Conservation (phyloP, 2,888 invertebrate species). For the Ariolimax columbianus region DNA sequence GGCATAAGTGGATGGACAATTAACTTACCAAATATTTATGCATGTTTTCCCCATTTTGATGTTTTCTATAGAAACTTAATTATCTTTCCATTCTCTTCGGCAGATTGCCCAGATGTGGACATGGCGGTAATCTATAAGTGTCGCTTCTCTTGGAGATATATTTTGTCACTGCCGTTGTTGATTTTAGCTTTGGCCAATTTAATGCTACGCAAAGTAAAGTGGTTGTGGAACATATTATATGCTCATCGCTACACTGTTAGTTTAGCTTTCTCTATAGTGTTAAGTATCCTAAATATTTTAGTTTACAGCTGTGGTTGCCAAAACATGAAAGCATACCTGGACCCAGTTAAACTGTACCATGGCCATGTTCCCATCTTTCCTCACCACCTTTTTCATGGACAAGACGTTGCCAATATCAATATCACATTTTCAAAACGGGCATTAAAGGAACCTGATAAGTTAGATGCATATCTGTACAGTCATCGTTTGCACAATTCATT, state of each 20-base stretch:
- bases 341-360: constrained; percentile 51
- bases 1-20: no score
- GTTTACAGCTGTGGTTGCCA: constrained; percentile 42
- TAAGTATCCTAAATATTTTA: constrained; percentile 39
- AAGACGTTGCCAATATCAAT: constrained; percentile 12
- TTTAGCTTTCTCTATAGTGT: background rate
- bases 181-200: background rate
- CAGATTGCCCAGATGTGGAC: background rate
- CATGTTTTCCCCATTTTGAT: background rate
- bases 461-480: constrained; percentile 38
- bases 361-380: constrained; percentile 54
- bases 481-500: constrained; percentile 44
- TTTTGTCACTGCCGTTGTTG: background rate
- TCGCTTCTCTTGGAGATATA: background rate
- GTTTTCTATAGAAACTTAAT: background rate
- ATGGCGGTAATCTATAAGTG: constrained; percentile 15
- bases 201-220: background rate
- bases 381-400: constrained; percentile 49
- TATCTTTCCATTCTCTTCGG: background rate
- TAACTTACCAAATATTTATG: no score
- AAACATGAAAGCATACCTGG: constrained; percentile 27
- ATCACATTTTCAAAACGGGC: background rate
- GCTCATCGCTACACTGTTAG: constrained; percentile 18
- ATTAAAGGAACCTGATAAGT: background rate
- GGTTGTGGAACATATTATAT: background rate